Base-by-base conservation (phyloP, 2,888 invertebrate species). In the Napeogenes sylphis region DNA sequence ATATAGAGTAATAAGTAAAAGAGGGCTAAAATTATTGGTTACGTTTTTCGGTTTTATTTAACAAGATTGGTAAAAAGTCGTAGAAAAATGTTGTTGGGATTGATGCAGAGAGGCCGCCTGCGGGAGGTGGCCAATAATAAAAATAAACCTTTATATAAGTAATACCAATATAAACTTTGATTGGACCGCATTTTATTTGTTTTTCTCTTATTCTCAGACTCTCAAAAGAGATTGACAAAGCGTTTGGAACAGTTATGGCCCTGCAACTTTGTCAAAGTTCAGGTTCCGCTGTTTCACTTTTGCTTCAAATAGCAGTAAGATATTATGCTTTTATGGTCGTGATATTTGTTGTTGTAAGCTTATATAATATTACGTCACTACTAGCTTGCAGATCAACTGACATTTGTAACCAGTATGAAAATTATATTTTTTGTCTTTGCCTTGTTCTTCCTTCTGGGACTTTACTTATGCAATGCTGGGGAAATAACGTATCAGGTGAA, bases 401-500 rank as follows among this genome's bases (percentile, higher is more conserved):
- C 83, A 21, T 76, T 83, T 51, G 73, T 78, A 8, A 83, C 82
- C 1, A 73, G 75, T 30, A 73, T 85, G 76, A 89, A 89, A 73
- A 78, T 87, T 62, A 75, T 87, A 63, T 81, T 82, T 64, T 90
- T 89, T 62, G 82, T 84, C 0, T 55, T 70, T 8, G 86, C 78
- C 1, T 74, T 90, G 59, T 87, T 85, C 64, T 85, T 88, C 66
- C 70, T 90, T 30, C 73, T 90, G 47, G 90, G 79, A 6, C 72
- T 87, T 8, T 88, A 85, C 71, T 72, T 90, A 30, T 90, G 90
- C 71, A 90, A 90, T 63, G 84, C 90, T 56, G 89, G 90, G 42
- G 90, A 88, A 77, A 90, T 90, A 38, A 87, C 89, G 4, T 81
- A 85, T 68, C 85, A 90, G 85, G 90, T 90, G 70, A 59, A 58